Percentiles rank a stretch among this genome's conserved stretches.
These are phyloP conservation scores for Aelia acuminata DNA, from an alignment of 2,888 invertebrate genomes.

Conservation along the genomic window DNA sequence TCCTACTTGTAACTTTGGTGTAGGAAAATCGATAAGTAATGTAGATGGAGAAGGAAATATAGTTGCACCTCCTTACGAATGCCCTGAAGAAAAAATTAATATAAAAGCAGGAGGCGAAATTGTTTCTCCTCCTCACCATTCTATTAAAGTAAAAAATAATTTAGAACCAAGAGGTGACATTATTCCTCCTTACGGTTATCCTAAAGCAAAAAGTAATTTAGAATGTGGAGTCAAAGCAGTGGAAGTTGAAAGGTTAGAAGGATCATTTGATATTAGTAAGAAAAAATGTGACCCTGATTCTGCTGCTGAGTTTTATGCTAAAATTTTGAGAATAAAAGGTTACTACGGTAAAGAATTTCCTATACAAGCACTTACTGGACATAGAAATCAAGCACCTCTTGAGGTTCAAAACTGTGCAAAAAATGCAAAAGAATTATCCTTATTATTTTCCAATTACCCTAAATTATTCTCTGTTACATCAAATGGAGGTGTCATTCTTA, in stretches of 20 bases:
- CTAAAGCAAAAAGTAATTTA: not conserved
- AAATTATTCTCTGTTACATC: not conserved
- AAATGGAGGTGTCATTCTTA: not conserved
- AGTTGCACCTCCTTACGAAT: not conserved
- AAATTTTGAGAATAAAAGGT: not conserved
- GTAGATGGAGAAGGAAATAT: too few species aligned
- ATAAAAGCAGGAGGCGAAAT: not conserved
- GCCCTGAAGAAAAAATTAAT: not conserved
- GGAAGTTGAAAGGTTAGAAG: too few species aligned
- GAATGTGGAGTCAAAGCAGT: not conserved
- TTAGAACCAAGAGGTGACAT: not conserved
- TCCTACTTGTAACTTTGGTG: too few species aligned
- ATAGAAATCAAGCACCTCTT: not conserved
- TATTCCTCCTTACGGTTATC: not conserved
- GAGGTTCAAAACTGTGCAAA: not conserved
- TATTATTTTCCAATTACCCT: not conserved
- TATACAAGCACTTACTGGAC: not conserved
- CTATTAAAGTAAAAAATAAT: not conserved
- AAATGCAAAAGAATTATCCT: not conserved
- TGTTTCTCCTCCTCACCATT: not conserved
- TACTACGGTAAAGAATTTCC: not conserved
- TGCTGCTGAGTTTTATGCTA: not conserved
- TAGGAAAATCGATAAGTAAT: too few species aligned
- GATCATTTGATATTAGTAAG: too few species aligned
- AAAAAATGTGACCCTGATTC: not conserved